Base-by-base conservation (phyloP, 1,140 invertebrate species). In the Wiebesia pumilae region DNA sequence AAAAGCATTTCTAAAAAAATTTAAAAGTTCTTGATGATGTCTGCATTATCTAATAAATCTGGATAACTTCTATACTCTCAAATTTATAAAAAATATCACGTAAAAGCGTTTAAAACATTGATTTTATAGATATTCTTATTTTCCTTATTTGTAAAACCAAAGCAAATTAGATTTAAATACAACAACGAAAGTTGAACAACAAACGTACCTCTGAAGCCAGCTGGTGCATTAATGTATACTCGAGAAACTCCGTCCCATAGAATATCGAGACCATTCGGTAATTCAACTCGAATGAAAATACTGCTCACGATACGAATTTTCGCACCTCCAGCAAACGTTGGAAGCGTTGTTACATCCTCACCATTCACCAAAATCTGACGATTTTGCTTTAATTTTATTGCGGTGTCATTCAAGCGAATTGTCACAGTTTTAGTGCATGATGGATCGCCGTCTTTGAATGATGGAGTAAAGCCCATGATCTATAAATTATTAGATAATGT, bases 231-330 rank as follows among this genome's bases (percentile, higher is more conserved):
- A 30, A 98, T 95, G 88, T 98, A 97, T 6, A 96, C 96, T 69
- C 97, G 94, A 0, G 97, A 97, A 47, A 96, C 94, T 2, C 97
- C 97, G 90, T 98, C 97, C 97, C 97, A 98, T 95, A 97, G 96
- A 33, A 98, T 90, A 85, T 96, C 95, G 10, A 98, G 93, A 69
- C 96, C 97, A 90, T 97, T 97, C 1, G 95, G 95, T 47, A 98
- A 92, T 90, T 96, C 95, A 40, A 97, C 96, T 88, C 95, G 93
- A 38, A 97, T 81, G 88, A 97, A 97, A 51, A 97, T 95, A 0
- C 97, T 98, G 6, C 97, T 98, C 30, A 80, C 51, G 51, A 84
- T 81, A 10, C 86, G 86, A 9, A 87, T 54, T 33, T 27, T 71
- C 0, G 82, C 82, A 21, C 75, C 82, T 3, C 78, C 82, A 0